Evolutionary conservation across 2,888 invertebrate species (phyloP).

Genomic region (Drosophila borealis): DNA sequence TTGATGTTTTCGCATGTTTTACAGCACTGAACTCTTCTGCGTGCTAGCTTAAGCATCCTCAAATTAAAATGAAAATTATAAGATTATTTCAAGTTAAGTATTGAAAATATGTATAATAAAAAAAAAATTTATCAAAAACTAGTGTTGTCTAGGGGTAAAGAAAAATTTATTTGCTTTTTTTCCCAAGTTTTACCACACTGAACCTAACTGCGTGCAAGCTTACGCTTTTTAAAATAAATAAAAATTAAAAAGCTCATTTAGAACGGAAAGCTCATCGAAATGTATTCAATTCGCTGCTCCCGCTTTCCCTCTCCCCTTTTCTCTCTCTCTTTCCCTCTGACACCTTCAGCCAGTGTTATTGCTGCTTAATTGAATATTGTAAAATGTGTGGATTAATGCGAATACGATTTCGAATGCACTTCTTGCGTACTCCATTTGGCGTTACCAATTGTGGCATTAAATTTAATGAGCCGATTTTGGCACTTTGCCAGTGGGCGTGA

Average conservation of each 20-base stretch:
- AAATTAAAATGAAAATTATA: too few relatives aligned
- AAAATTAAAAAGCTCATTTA: background rate
- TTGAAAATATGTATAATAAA: too few relatives aligned
- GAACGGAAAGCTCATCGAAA: constrained; percentile 5
- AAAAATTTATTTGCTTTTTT: too few relatives aligned
- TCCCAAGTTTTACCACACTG: too few relatives aligned
- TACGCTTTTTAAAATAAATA: background rate
- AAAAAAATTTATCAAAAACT: too few relatives aligned
- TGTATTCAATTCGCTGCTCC: too few relatives aligned
- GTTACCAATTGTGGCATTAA: constrained; percentile 43
- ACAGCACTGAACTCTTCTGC: too few relatives aligned
- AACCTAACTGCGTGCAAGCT: background rate
- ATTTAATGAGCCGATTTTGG: constrained; percentile 50
- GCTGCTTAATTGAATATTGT: constrained; percentile 31
- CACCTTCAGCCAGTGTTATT: constrained; percentile 8
- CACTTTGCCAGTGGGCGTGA: constrained; percentile 27
- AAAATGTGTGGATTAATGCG: constrained; percentile 33
- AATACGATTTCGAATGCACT: constrained; percentile 19
- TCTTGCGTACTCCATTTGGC: constrained; percentile 22
- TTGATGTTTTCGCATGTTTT: too few relatives aligned
- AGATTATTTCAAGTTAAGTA: too few relatives aligned
- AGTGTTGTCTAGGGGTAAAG: too few relatives aligned
- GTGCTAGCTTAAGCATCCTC: too few relatives aligned
- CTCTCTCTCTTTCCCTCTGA: background rate
- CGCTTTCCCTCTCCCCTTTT: background rate